Percentiles rank a stretch among this genome's conserved stretches.
Conservation (phyloP, 1,140 invertebrate species). For the Bombus huntii region DNA sequence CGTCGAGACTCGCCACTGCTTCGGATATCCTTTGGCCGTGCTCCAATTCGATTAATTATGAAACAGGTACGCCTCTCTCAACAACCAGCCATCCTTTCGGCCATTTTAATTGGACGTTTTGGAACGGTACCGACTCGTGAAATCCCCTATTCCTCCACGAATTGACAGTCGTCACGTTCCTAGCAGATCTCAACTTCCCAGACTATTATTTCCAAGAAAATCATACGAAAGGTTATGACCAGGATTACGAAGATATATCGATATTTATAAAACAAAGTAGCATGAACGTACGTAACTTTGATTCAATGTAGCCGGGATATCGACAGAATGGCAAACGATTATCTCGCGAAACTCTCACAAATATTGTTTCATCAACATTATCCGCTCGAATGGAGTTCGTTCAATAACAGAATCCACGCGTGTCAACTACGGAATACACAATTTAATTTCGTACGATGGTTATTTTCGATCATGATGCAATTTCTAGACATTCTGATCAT, state of each 20-base stretch:
- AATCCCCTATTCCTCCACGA: background rate
- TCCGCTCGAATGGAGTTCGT: no score
- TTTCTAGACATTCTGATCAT: background rate
- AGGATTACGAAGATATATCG: background rate
- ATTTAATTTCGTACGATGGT: conserved; percentile 15
- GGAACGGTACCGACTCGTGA: background rate
- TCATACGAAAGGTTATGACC: background rate
- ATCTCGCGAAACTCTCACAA: background rate
- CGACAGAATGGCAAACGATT: background rate
- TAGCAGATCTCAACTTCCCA: background rate
- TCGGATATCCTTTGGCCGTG: conserved; percentile 61
- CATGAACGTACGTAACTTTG: no score
- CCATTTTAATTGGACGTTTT: conserved; percentile 61
- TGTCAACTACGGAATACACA: background rate
- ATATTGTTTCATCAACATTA: no score
- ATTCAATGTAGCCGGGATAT: background rate
- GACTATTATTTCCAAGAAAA: background rate
- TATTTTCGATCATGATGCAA: background rate
- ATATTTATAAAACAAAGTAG: background rate
- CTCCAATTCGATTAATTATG: conserved; percentile 70
- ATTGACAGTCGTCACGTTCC: background rate
- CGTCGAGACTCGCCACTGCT: conserved; percentile 44
- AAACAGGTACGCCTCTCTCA: conserved; percentile 62
- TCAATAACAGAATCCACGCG: no score
- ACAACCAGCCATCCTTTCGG: conserved; percentile 41